Evolutionary conservation across 2,797 vertebrate species (phyloP), one percentile per base, ranked within the genome.

Genomic region (Epinephelus malabaricus): DNA sequence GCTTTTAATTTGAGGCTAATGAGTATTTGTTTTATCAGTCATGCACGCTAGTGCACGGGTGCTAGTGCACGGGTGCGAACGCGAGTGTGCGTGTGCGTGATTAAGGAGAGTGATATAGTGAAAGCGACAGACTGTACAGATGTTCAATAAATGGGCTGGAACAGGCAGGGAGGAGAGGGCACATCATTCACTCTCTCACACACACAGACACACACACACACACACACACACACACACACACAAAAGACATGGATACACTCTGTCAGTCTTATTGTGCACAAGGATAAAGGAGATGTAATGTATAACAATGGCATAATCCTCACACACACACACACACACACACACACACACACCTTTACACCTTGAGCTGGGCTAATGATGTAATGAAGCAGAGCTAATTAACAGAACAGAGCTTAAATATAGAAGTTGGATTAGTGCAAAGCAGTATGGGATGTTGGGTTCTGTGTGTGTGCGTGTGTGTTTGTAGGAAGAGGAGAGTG

Each of bases 131-230:
- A 87, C 82, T 88, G 88, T 92, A 89, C 92, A 91, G 90, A 92
- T 92, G 90, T 91, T 95, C 88, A 90, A 94, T 93, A 94, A 94
- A 94, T 92, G 92, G 91, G 81, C 91, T 92, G 86, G 90, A 93
- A 94, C 91, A 79, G 82, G 69, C 81, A 63, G 64, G 30, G 81
- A 84, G 80, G 78, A 82, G 76, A 84, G 83, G 65, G 61, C 85
- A 83, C 81, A 89, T 92, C 79, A 70, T 66, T 92, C 83, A 89
- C 60, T 67, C 68, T 53, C 59, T 9, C 25, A 30, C 59, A 56
- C 64, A 58, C 66, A 46, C 25, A 54, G 21, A 14, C 54, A 27
- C 47, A 58, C 70, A 86, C 14, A 60, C n/a, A n/a, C 40, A 43
- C 40, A 7, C 40, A 51, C 58, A 34, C 34, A 34, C 34, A 34